Evolutionary conservation across 2,113 vertebrate genomes (phyloP).

Genomic region (Plectropomus leopardus): DNA sequence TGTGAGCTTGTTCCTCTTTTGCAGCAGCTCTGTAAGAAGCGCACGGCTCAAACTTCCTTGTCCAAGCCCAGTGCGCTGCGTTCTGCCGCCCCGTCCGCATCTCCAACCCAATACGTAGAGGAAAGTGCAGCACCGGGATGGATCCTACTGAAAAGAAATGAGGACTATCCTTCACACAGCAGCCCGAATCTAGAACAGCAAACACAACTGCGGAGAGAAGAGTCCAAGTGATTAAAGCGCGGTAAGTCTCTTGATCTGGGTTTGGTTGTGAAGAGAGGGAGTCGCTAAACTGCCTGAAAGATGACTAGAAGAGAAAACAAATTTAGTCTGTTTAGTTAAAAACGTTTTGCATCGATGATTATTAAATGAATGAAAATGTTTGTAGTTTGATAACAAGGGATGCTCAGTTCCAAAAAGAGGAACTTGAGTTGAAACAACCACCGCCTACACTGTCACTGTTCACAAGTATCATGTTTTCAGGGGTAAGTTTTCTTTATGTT

Average conservation of each 20-base stretch:
- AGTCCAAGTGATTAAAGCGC: constrained; percentile 7
- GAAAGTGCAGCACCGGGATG: constrained; percentile 33
- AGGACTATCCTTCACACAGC: constrained; percentile 26
- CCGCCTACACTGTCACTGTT: constrained; percentile 9
- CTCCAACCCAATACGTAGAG: neutral
- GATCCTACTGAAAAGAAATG: constrained; percentile 44
- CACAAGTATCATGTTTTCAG: neutral
- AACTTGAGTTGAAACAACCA: constrained; percentile 35
- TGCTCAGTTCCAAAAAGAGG: constrained; percentile 48
- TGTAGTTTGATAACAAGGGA: neutral
- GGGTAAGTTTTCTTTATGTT: too few species aligned
- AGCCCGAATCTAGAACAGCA: constrained; percentile 1
- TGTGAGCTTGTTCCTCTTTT: constrained; percentile 65
- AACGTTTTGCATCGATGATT: too few species aligned
- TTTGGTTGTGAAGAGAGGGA: neutral
- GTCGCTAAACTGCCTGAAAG: neutral
- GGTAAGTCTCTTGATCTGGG: constrained; percentile 50
- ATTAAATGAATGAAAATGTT: too few species aligned
- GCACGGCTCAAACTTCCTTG: constrained; percentile 68
- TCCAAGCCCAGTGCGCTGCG: constrained; percentile 29
- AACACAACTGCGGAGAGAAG: neutral
- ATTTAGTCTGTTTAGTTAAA: too few species aligned
- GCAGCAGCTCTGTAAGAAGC: constrained; percentile 17
- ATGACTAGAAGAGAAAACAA: neutral
- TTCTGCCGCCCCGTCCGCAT: constrained; percentile 13